Evolutionary conservation across 1,140 invertebrate genomes (phyloP), one percentile per base, ranked within the genome.

Genomic region (Bathynomus jamesi): DNA sequence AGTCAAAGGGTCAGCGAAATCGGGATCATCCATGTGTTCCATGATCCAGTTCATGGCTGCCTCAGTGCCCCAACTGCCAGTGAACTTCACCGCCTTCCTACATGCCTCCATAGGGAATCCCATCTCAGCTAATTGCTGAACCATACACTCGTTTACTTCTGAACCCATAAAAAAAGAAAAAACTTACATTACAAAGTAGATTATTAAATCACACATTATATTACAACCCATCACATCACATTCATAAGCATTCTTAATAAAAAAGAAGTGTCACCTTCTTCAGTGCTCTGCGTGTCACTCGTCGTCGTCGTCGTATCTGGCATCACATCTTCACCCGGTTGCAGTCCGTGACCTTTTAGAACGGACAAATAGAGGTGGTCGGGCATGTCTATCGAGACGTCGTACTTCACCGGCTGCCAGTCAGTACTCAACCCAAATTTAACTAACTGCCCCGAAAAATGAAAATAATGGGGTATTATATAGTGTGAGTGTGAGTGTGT

Each of bases 41-140:
- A 99, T 95, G 3, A 98, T 86, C 96, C 96, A 99, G 80, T 93
- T 89, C 67, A 92, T 91, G 0, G 96, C 96, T 0, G 87, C 84
- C 81, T 98, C 93, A 46, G 95, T 81, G n/a, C 92, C 89, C 3
- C 83, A 82, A 82, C 95, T 96, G 78, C 90, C 87, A 0, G 94
- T 96, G 80, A 91, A 89, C 81, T 89, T 96, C 1, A 96, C 85
- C 1, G 95, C 93, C 75, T 90, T 88, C 80, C 92, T 92, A 79
- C 93, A 95, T 2, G 91, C 93, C 79, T 97, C 93, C 0, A 85
- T 78, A 0, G 92, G 89, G 81, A 99, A 99, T 62, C 96, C 95
- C 91, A 94, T 94, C 75, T 90, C 89, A 65, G 86, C 78, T 53
- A 90, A 78, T 85, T 88, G 83, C 61, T 78, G 68, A 0, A 89